A percentile compares a stretch with the other conserved stretches of the same genome.
These are phyloP conservation scores for Miichthys miiuy DNA, from an alignment of 2,797 vertebrate genomes.

Conservation along the genomic window DNA sequence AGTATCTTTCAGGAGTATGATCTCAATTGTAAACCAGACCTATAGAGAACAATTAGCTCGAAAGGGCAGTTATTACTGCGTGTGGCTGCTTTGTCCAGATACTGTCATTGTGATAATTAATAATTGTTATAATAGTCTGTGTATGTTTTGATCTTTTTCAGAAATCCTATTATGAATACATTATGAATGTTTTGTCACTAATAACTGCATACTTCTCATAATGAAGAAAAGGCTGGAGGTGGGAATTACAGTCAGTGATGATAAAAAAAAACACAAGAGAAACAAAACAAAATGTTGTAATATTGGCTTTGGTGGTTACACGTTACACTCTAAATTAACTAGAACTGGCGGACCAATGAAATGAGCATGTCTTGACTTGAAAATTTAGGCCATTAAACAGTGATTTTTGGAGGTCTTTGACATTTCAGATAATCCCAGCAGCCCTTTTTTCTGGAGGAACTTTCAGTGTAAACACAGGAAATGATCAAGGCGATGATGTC, in stretches of 20 bases:
- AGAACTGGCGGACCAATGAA: background rate
- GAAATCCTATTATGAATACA: background rate
- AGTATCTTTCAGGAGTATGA: slow-evolving; percentile 35
- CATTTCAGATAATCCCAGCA: slow-evolving; percentile 46
- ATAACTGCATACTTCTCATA: background rate
- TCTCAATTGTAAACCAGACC: slow-evolving; percentile 36
- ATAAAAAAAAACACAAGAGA: too few species aligned
- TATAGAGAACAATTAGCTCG: slow-evolving; percentile 17
- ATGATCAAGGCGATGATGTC: slow-evolving; percentile 54
- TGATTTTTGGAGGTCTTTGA: slow-evolving; percentile 27
- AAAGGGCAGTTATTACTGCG: slow-evolving; percentile 18
- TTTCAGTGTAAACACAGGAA: slow-evolving; percentile 78
- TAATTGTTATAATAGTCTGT: background rate
- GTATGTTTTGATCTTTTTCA: too few species aligned
- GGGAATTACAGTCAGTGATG: background rate
- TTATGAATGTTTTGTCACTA: background rate
- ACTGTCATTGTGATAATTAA: background rate
- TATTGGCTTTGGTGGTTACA: background rate
- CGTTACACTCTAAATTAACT: background rate
- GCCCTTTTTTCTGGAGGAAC: slow-evolving; percentile 36
- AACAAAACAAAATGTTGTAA: background rate
- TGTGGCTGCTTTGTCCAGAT: background rate
- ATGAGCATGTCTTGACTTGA: slow-evolving; percentile 33
- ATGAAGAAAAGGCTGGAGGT: background rate
- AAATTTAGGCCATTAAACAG: slow-evolving; percentile 30